Evolutionary conservation across 2,113 vertebrate genomes (phyloP).

Genomic region (Aythya baeri): DNA sequence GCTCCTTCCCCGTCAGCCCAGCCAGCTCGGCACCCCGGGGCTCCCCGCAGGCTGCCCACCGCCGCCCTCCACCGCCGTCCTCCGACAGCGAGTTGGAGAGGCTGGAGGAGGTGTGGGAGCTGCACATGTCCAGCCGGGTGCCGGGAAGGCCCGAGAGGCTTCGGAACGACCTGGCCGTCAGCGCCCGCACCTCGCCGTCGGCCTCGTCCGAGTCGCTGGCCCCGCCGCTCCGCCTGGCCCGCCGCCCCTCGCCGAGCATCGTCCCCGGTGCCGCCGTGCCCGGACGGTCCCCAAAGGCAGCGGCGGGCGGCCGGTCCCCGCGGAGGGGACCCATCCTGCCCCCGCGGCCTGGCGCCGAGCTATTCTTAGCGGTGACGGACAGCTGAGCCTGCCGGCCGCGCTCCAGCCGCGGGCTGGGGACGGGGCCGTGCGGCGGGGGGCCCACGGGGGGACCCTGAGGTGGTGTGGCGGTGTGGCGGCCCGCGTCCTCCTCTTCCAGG

Average conservation of each 20-base stretch:
- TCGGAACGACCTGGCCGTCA: conserved; percentile 80
- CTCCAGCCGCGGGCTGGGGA: conserved; percentile 72
- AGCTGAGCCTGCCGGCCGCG: conserved; percentile 87
- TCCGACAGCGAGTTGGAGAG: conserved; percentile 84
- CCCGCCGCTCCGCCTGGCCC: conserved; percentile 31
- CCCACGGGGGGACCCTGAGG: neutral
- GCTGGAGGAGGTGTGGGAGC: conserved; percentile 84
- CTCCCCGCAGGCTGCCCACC: conserved; percentile 78
- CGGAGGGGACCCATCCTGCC: conserved; percentile 77
- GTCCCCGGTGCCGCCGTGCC: neutral
- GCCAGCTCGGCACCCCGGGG: conserved; percentile 61
- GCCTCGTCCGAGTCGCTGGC: conserved; percentile 85
- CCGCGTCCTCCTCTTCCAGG: conserved; percentile 75
- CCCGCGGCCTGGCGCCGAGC: conserved; percentile 76
- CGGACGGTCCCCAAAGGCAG: conserved; percentile 3
- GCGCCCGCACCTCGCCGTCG: conserved; percentile 86
- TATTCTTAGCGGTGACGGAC: conserved; percentile 89
- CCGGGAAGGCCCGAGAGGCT: conserved; percentile 80
- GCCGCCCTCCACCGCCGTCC: conserved; percentile 77
- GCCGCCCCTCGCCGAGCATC: neutral
- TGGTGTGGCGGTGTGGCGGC: neutral
- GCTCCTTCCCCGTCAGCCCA: conserved; percentile 48
- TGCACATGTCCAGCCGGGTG: conserved; percentile 85
- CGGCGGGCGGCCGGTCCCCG: conserved; percentile 75
- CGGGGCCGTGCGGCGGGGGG: neutral